Evolutionary conservation across 2,888 invertebrate species (phyloP).

Genomic region (Odontomyia ornata): DNA sequence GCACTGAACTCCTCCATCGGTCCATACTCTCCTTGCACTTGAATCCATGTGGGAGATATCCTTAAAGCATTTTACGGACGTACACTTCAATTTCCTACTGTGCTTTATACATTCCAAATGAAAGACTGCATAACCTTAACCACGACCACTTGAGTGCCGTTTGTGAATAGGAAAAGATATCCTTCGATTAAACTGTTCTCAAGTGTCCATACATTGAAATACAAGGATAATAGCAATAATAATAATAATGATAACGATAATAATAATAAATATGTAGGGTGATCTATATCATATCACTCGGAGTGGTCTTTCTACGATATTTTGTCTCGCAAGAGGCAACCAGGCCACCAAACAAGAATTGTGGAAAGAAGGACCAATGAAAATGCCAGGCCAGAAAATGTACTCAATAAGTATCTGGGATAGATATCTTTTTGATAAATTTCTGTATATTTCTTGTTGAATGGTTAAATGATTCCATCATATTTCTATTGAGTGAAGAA

Average conservation of each 20-base stretch:
- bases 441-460: background rate
- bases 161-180: conserved; percentile 39
- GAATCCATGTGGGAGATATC: background rate
- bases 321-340: no score
- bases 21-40: background rate
- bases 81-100: background rate
- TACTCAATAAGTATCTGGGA: background rate
- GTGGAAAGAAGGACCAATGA: background rate
- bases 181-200: conserved; percentile 45
- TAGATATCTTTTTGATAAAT: conserved; percentile 22
- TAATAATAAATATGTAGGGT: conserved; percentile 6
- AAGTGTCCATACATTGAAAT: conserved; percentile 35
- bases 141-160: conserved; percentile 24
- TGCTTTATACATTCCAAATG: background rate
- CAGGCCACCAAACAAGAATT: background rate
- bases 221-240: conserved; percentile 33
- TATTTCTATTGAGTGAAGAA: no score
- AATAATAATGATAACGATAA: conserved; percentile 33
- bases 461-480: background rate
- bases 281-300: background rate
- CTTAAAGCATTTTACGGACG: background rate
- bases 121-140: background rate
- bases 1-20: background rate
- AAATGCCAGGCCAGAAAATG: background rate
- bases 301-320: background rate